Evolutionary conservation across 2,113 vertebrate genomes (phyloP), one percentile per base, ranked within the genome.

Genomic region (Myiopsitta monachus): DNA sequence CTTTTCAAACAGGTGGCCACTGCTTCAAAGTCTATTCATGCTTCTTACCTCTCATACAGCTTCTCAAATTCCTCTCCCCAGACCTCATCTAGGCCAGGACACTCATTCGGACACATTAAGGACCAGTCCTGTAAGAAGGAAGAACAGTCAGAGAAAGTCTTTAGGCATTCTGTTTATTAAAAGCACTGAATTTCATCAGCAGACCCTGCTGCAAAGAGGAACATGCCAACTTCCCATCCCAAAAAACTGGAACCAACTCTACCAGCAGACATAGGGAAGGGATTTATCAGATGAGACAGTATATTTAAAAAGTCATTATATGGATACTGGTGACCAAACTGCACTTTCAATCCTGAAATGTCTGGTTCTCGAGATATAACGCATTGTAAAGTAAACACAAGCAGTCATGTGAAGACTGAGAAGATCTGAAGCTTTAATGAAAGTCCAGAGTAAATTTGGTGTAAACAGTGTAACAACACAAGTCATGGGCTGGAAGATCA

Each of bases 41-140:
- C n/a, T 3, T 31, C 94, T 90, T 97, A 99, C 99, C 97, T 98
- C 80, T 98, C 98, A 89, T 99, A 99, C 0, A 99, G 98, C 38
- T 99, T 98, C 97, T 99, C 99, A 97, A 99, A 99, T 69, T 99
- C 98, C 82, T 99, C 98, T 93, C 99, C 99, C 99, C 99, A 99
- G 7, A 99, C 99, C 6, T 99, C 99, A 39, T 99, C 98, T 18
- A 99, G 96, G 33, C 99, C 99, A 8, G 99, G 99, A 96, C 99
- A 99, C 41, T 99, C 99, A 85, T 97, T 98, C 10, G 99, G 99
- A 93, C 99, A 99, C 99, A 99, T 99, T 69, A 99, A 97, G 81
- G 99, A 99, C 99, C 99, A 99, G 46, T 99, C 99, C 99, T 99
- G 88, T 5, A 79, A 77, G 43, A 52, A 73, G 30, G 49, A 93